Percentiles rank a stretch among this genome's conserved stretches.
Conservation (phyloP, 2,797 vertebrate species). For the Gobionotothen gibberifrons region DNA sequence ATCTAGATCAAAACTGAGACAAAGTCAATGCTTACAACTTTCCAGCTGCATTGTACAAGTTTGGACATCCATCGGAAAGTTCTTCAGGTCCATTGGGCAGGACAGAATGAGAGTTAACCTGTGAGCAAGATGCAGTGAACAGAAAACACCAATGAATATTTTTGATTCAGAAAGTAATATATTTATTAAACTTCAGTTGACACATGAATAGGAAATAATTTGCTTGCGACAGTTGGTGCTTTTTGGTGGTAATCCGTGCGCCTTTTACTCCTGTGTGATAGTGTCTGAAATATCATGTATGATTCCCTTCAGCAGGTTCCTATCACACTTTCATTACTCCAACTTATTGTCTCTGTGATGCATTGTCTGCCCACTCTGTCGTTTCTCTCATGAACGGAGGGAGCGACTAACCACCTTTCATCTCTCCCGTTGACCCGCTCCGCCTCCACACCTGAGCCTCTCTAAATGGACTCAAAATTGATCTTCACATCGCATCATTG, state of each 20-base stretch:
- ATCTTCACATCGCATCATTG: slow-evolving; percentile 52
- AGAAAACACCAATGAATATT: slow-evolving; percentile 2
- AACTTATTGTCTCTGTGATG: slow-evolving; percentile 78
- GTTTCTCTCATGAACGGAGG: slow-evolving; percentile 62
- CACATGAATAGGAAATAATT: slow-evolving; percentile 36
- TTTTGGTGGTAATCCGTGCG: slow-evolving; percentile 17
- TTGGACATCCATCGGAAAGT: slow-evolving; percentile 99
- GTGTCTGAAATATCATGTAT: slow-evolving; percentile 54
- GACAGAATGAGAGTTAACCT: slow-evolving; percentile 97
- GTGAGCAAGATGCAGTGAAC: slow-evolving; percentile 7
- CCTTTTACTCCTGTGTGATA: slow-evolving; percentile 38
- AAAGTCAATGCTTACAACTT: slow-evolving; percentile 89
- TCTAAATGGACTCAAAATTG: slow-evolving; percentile 76
- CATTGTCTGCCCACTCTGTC: slow-evolving; percentile 56
- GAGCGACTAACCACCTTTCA: slow-evolving; percentile 71
- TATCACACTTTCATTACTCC: slow-evolving; percentile 83
- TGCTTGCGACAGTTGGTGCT: slow-evolving; percentile 18
- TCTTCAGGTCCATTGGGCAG: slow-evolving; percentile 99
- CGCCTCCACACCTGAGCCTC: slow-evolving; percentile 74
- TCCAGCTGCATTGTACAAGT: slow-evolving; percentile 99
- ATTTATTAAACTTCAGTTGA: slow-evolving; percentile 24
- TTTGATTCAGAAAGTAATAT: slow-evolving; percentile 25
- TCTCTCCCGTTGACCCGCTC: slow-evolving; percentile 63
- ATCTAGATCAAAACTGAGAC: neutral
- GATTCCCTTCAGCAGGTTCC: slow-evolving; percentile 80